Percentiles rank a stretch among this genome's conserved stretches.
These are phyloP conservation scores for Pseudomyrmex flavicornis DNA, from an alignment of 1,140 invertebrate genomes.

Conservation along the genomic window DNA sequence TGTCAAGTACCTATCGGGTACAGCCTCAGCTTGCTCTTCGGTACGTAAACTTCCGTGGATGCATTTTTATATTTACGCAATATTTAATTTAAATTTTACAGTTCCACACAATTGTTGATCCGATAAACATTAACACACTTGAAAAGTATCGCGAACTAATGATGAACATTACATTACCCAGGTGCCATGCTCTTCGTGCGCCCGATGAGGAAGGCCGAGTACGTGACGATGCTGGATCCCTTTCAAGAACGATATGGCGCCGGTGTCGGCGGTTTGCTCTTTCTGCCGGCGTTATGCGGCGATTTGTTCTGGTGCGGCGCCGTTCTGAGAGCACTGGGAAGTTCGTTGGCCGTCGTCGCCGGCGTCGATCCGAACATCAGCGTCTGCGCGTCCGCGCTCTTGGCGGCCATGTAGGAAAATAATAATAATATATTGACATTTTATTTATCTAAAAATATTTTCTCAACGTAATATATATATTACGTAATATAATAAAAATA, in stretches of 20 bases:
- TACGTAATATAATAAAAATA: no score
- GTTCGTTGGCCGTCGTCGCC: conserved; percentile 81
- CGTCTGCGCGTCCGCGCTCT: conserved; percentile 79
- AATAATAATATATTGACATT: background rate
- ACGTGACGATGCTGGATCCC: conserved; percentile 95
- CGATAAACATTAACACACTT: no score
- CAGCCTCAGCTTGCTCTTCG: conserved; percentile 90
- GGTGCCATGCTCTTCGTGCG: conserved; percentile 93
- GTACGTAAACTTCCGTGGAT: conserved; percentile 80
- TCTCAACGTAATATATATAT: no score
- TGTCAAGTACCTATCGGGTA: conserved; percentile 94
- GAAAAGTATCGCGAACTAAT: no score
- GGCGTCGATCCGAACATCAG: conserved; percentile 80
- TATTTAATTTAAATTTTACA: no score
- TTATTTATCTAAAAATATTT: no score
- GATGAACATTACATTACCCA: conserved; percentile 70
- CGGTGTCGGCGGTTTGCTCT: conserved; percentile 91
- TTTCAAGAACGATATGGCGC: conserved; percentile 92
- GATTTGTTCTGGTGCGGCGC: conserved; percentile 93
- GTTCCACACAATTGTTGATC: background rate
- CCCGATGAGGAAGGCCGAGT: conserved; percentile 92
- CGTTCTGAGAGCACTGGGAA: conserved; percentile 92
- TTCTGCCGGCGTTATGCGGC: conserved; percentile 91
- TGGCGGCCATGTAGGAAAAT: conserved; percentile 78
- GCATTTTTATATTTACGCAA: no score